Conservation (phyloP, 2,797 vertebrate species). For the Rhadinocentrus ornatus region DNA sequence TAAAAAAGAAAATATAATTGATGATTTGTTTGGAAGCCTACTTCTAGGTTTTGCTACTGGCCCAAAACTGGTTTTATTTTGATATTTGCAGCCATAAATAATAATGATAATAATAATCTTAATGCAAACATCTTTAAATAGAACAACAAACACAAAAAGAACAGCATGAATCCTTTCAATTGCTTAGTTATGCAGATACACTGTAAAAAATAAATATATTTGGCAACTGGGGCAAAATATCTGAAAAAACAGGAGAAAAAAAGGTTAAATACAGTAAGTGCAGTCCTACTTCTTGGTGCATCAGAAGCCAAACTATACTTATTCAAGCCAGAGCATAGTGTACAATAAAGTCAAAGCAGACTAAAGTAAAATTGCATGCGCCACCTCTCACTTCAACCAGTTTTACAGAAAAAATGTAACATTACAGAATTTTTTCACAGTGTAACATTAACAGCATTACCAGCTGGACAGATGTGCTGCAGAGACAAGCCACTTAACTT, state of each 20-base stretch:
- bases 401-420: not conserved
- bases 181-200: not conserved
- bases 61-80: constrained; percentile 28
- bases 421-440: not conserved
- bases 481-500: constrained; percentile 1
- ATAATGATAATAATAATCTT: too few relatives aligned
- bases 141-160: constrained; percentile 18
- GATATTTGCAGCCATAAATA: constrained; percentile 48
- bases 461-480: constrained; percentile 5
- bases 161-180: constrained; percentile 1
- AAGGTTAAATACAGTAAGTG: not conserved
- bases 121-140: constrained; percentile 38
- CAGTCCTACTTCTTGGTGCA: constrained; percentile 12
- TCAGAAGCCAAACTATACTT: constrained; percentile 22
- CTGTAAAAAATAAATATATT: too few relatives aligned
- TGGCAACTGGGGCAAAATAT: too few relatives aligned
- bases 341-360: constrained; percentile 26
- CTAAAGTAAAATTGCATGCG: constrained; percentile 23
- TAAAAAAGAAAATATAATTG: not conserved
- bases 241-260: too few relatives aligned
- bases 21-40: constrained; percentile 10
- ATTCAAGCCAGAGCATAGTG: constrained; percentile 5
- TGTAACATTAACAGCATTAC: not conserved
- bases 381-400: constrained; percentile 18
- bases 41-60: not conserved